Percentiles rank a stretch among this genome's conserved stretches.
Evolutionary conservation across 92 coral and sea anemone species (phyloP).

Genomic region (Actinernus sp.): DNA sequence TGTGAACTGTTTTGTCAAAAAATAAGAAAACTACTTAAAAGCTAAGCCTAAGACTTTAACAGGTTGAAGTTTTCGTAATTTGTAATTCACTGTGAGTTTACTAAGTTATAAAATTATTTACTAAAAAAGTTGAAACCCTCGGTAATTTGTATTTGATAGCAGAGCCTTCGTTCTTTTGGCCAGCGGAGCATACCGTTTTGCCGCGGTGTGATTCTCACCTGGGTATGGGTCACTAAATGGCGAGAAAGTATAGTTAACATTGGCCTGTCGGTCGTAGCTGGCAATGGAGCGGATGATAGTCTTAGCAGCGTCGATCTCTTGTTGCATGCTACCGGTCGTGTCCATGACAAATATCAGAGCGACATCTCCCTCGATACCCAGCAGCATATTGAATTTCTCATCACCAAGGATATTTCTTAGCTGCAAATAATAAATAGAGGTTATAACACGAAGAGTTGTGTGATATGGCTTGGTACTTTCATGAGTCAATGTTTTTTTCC

Average conservation of each 20-base stretch:
- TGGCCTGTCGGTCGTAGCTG: constrained; percentile 30
- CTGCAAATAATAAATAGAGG: neutral
- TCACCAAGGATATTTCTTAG: constrained; percentile 38
- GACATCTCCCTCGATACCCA: constrained; percentile 69
- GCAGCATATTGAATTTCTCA: constrained; percentile 36
- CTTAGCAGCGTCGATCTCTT: constrained; percentile 72
- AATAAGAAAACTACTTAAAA: no score
- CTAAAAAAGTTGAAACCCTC: no score
- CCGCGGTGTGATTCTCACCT: neutral
- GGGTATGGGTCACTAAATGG: constrained; percentile 54
- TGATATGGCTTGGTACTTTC: no score
- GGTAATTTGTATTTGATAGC: no score
- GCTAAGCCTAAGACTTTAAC: no score
- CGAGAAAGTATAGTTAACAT: constrained; percentile 53
- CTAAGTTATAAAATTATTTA: no score
- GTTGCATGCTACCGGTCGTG: constrained; percentile 63
- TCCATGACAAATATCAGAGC: constrained; percentile 67
- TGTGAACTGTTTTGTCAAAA: no score
- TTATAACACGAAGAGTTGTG: neutral
- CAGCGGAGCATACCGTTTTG: no score
- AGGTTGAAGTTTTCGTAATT: no score
- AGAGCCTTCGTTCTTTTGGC: no score
- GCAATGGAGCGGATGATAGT: constrained; percentile 60
- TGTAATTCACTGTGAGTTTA: no score
- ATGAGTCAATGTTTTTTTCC: no score